Base-by-base conservation (phyloP, 2,888 invertebrate species). In the Melieria picta region DNA sequence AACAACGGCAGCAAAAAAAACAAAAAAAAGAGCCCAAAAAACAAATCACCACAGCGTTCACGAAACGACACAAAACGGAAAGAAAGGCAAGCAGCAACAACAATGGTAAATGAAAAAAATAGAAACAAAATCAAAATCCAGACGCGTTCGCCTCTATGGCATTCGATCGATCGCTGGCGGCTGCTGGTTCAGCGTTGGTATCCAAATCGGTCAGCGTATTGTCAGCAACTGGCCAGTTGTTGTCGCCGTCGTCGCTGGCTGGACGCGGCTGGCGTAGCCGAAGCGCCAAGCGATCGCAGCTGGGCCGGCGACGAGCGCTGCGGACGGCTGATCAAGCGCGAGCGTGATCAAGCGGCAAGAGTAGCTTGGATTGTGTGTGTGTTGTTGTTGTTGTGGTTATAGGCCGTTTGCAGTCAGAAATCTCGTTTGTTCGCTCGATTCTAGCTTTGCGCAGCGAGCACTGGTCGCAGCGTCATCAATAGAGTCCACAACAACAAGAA, bases 151-250 rank as follows among this genome's bases (percentile, higher is more conserved):
- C 11, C 11, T 50, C 30, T 30, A 30, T 30, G 30, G 30, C 11
- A 3, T 50, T 50, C 50, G 50, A 9, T 50, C 50, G 11, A 9
- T 50, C 50, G 50, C 50, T 50, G 11, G 30, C 30, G 30, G 30
- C 30, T 30, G 30, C 30, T 30, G 30, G 30, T 30, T 30, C 3
- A 30, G 30, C 30, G 30, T 30, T 30, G 30, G 30, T 82, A 82
- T 81, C 82, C 77, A 82, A 82, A 79, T 80, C 79, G 76, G 77
- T 77, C 81, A 80, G 77, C 80, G 81, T 79, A 77, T 78, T 75
- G 74, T 74, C 78, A 77, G 77, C 81, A 81, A 82, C 82, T 82
- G 79, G 56, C 58, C 42, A 48, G 55, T 47, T 30, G 42, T 45
- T 13, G 57, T 43, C 42, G 48, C 66, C 5, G 16, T 68, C 46